A percentile compares a stretch with the other conserved stretches of the same genome.
These are phyloP conservation scores for Corythornis madagascariensis DNA, from an alignment of 2,113 vertebrate species.

Conservation along the genomic window DNA sequence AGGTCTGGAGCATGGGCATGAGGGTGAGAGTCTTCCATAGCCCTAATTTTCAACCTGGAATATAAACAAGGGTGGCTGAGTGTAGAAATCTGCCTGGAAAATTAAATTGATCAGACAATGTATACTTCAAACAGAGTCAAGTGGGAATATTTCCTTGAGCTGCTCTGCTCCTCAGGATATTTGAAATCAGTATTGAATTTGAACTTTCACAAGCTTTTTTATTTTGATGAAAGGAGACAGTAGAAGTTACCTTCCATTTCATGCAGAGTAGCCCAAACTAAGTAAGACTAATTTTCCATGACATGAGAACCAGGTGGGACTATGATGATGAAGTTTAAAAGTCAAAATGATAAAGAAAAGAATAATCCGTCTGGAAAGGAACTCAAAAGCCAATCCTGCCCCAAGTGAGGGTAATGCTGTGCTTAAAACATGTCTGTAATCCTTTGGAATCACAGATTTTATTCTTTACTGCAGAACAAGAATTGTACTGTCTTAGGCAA, in stretches of 20 bases:
- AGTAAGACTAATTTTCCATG: conserved; percentile 40
- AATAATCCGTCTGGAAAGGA: conserved; percentile 25
- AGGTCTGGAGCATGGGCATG: background rate
- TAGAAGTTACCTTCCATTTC: conserved; percentile 46
- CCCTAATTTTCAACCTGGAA: conserved; percentile 8
- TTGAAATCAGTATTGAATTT: conserved; percentile 61
- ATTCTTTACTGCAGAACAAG: conserved; percentile 16
- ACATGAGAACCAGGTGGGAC: conserved; percentile 47
- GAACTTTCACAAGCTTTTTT: conserved; percentile 45
- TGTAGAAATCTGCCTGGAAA: conserved; percentile 41
- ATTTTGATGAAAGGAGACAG: conserved; percentile 61
- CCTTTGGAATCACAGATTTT: background rate
- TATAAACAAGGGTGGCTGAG: conserved; percentile 11
- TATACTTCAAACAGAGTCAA: conserved; percentile 46
- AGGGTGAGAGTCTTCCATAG: background rate
- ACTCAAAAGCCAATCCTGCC: background rate
- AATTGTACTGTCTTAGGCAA: conserved; percentile 7
- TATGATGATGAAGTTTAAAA: conserved; percentile 41
- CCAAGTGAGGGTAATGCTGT: background rate
- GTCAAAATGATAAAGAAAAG: conserved; percentile 40
- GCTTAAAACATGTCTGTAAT: conserved; percentile 1
- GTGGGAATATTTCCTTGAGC: conserved; percentile 60
- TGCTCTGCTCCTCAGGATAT: conserved; percentile 36
- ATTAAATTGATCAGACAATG: conserved; percentile 60
- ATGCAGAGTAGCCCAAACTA: conserved; percentile 35